A percentile compares a stretch with the other conserved stretches of the same genome.
Conservation (phyloP, 1,140 invertebrate genomes). For the Tribolium madens region DNA sequence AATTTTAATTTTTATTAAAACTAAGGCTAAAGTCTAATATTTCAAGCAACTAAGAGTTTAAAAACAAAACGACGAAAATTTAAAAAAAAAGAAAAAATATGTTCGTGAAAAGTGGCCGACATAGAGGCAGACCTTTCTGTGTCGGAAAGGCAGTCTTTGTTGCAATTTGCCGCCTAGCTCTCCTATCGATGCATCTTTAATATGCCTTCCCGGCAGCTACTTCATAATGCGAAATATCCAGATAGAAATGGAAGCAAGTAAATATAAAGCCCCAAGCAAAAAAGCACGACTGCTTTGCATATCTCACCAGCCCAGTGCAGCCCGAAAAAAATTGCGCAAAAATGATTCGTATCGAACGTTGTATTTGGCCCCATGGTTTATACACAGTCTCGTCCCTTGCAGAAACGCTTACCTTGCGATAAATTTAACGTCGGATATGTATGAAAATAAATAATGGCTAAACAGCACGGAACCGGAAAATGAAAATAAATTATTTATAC, state of each 20-base stretch:
- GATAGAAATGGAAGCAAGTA: conserved; percentile 26
- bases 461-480: conserved; percentile 29
- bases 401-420: conserved; percentile 26
- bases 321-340: conserved; percentile 2
- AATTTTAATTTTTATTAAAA: too few relatives aligned
- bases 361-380: not conserved
- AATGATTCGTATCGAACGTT: conserved; percentile 23
- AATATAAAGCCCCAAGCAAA: conserved; percentile 33
- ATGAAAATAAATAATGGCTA: conserved; percentile 39
- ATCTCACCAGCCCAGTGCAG: conserved; percentile 23
- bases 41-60: too few relatives aligned
- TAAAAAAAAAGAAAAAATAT: too few relatives aligned
- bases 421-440: conserved; percentile 33
- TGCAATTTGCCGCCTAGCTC: not conserved
- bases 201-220: conserved; percentile 6
- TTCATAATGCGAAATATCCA: conserved; percentile 29
- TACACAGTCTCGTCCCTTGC: conserved; percentile 1
- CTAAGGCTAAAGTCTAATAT: too few relatives aligned
- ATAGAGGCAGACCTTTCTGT: not conserved
- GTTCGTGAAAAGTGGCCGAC: not conserved
- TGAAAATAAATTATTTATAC: conserved; percentile 44
- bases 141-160: not conserved
- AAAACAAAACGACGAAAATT: too few relatives aligned
- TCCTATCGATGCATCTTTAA: conserved; percentile 19
- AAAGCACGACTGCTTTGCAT: conserved; percentile 43